Conservation (phyloP, 2,113 vertebrate genomes). For the Ornithorhynchus anatinus region DNA sequence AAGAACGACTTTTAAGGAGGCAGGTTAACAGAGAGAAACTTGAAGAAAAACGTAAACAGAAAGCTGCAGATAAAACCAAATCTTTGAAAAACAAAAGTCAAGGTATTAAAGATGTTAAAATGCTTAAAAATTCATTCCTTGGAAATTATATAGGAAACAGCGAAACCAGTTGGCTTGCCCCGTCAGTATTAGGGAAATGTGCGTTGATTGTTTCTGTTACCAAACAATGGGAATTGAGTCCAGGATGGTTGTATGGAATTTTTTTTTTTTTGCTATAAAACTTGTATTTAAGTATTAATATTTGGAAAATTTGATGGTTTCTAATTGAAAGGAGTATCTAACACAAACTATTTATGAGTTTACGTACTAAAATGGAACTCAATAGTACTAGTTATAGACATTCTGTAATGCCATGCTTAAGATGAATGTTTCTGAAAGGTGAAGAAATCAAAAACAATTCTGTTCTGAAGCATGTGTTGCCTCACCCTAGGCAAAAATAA, state of each 20-base stretch:
- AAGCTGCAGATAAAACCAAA: slow-evolving; percentile 80
- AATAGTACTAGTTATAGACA: background rate
- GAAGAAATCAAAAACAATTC: slow-evolving; percentile 2
- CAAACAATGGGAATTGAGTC: no score
- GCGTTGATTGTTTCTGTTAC: no score
- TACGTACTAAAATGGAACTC: no score
- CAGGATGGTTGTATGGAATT: background rate
- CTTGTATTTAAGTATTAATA: background rate
- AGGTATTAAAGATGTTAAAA: slow-evolving; percentile 52
- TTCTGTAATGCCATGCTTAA: background rate
- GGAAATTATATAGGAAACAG: background rate
- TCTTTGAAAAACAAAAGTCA: slow-evolving; percentile 68
- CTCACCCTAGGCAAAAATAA: slow-evolving; percentile 65
- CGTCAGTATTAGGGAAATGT: background rate
- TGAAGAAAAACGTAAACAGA: slow-evolving; percentile 94
- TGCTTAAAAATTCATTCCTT: background rate
- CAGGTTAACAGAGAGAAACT: slow-evolving; percentile 93
- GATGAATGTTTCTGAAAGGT: slow-evolving; percentile 16
- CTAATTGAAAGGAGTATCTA: background rate
- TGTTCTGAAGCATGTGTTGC: slow-evolving; percentile 9
- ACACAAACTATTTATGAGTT: no score
- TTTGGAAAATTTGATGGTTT: background rate
- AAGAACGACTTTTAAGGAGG: slow-evolving; percentile 91
- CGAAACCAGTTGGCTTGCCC: background rate
- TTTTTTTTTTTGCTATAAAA: background rate